Evolutionary conservation across 2,888 invertebrate genomes (phyloP).

Genomic region (Iselma pallidipennis): DNA sequence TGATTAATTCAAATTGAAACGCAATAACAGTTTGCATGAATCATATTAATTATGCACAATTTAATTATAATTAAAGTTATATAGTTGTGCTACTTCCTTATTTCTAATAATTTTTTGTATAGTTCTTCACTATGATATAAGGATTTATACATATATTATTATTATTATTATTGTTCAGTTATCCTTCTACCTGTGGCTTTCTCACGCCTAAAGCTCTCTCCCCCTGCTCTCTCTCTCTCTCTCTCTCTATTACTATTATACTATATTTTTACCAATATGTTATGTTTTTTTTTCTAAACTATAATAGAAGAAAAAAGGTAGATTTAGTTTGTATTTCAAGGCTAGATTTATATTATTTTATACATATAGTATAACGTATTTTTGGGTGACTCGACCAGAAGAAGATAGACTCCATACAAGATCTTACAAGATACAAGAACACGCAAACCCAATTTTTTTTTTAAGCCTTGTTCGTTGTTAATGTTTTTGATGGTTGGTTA

Average conservation of each 20-base stretch:
- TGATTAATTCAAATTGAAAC: neutral
- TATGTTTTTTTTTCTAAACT: no score
- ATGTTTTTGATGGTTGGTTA: neutral
- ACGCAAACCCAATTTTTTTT: neutral
- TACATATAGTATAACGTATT: neutral
- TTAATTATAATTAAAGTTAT: neutral
- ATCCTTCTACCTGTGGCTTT: neutral
- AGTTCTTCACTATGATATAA: no score
- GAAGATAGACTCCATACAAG: neutral
- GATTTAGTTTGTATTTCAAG: neutral
- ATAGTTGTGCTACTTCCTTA: no score
- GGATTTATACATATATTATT: neutral
- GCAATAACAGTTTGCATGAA: neutral
- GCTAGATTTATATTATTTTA: neutral
- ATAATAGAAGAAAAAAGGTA: neutral
- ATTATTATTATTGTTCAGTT: neutral
- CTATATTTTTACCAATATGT: neutral
- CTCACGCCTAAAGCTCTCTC: neutral
- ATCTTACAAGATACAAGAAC: no score
- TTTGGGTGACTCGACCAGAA: neutral
- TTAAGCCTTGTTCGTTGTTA: no score
- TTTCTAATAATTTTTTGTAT: no score
- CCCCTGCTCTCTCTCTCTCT: no score
- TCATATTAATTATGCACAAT: neutral
- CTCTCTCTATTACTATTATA: no score